These are phyloP conservation scores for Formica aserva DNA, from an alignment of 2,888 invertebrate genomes.

Conservation along the genomic window DNA sequence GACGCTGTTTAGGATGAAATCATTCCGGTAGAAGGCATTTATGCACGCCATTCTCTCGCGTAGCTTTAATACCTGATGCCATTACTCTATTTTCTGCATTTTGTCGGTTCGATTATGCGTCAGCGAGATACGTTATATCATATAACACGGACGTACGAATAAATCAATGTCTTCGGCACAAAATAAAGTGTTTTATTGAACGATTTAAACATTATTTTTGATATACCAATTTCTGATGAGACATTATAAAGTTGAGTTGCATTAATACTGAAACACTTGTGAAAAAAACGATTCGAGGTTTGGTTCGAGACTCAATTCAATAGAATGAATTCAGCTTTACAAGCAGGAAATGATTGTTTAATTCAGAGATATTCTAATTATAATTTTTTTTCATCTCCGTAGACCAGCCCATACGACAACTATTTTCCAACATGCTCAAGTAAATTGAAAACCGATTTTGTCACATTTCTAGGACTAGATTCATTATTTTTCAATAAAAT, in stretches of 20 bases:
- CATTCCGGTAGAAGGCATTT: not conserved
- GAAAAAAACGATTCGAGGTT: not conserved
- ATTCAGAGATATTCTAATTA: not conserved
- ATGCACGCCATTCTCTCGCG: not conserved
- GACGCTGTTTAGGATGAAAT: slow-evolving; percentile 21
- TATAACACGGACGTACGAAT: not conserved
- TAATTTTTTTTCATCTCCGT: not conserved
- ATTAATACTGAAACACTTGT: not conserved
- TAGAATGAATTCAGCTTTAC: not conserved
- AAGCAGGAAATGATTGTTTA: not conserved
- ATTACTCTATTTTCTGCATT: not conserved
- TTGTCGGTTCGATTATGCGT: not conserved
- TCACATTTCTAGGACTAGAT: not conserved
- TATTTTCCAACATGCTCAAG: not conserved
- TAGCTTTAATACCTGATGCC: not conserved
- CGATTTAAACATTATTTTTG: not conserved
- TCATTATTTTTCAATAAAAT: not conserved
- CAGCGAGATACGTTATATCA: not conserved
- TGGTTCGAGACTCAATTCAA: not conserved
- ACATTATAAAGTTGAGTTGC: not conserved
- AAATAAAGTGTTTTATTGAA: not conserved
- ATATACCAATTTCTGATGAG: not conserved
- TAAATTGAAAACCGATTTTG: not conserved
- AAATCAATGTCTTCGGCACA: not conserved
- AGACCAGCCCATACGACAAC: not conserved